These are phyloP conservation scores for Drosophila albomicans DNA, from an alignment of 1,140 invertebrate species.

Conservation along the genomic window DNA sequence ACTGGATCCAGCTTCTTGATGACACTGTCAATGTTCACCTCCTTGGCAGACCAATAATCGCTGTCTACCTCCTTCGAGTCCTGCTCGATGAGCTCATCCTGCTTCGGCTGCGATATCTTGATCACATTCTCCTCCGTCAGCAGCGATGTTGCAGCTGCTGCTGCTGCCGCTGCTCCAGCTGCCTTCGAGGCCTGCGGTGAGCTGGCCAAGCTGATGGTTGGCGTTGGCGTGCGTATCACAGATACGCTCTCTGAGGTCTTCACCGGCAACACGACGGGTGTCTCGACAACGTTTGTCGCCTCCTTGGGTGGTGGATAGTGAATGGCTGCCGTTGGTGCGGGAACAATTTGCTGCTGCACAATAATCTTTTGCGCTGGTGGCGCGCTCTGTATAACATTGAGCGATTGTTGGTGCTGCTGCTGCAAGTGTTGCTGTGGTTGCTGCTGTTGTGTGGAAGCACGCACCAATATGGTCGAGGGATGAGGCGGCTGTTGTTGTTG, in stretches of 20 bases:
- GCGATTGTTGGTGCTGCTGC: constrained; percentile 43
- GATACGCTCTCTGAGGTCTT: constrained; percentile 74
- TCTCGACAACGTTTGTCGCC: constrained; percentile 1
- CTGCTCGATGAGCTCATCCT: constrained; percentile 75
- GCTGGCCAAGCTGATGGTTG: constrained; percentile 55
- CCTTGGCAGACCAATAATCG: constrained; percentile 91
- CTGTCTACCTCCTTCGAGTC: constrained; percentile 88
- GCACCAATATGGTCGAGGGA: constrained; percentile 41
- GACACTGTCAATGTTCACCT: constrained; percentile 90
- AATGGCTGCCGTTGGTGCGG: constrained; percentile 48
- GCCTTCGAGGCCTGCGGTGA: constrained; percentile 52
- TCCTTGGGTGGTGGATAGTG: constrained; percentile 56
- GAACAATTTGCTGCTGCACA: constrained; percentile 74
- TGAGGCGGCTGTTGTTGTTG: constrained; percentile 33
- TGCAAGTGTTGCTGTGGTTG: constrained; percentile 38
- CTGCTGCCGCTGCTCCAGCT: constrained; percentile 1
- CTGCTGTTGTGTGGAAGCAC: constrained; percentile 37
- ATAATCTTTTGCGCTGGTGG: constrained; percentile 61
- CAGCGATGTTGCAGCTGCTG: constrained; percentile 42
- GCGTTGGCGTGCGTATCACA: constrained; percentile 74
- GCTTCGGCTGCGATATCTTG: constrained; percentile 82
- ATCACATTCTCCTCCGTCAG: constrained; percentile 80
- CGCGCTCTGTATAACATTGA: constrained; percentile 73
- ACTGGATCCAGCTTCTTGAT: constrained; percentile 90
- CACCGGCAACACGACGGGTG: constrained; percentile 7